These are phyloP conservation scores for Heliangelus exortis DNA, from an alignment of 2,797 vertebrate genomes.

Conservation along the genomic window DNA sequence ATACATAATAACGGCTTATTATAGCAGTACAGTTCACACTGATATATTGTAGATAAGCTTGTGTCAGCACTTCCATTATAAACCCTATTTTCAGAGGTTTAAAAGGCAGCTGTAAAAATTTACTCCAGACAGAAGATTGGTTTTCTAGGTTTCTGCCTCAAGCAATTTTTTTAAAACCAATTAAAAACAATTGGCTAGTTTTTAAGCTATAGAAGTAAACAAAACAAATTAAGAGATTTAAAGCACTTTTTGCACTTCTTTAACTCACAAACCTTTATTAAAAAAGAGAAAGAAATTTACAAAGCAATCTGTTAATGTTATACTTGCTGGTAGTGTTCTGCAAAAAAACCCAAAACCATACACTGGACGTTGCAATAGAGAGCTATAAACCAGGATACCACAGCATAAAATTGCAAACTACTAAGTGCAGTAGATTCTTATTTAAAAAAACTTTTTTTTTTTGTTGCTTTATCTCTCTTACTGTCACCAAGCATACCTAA, in stretches of 20 bases:
- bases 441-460: not conserved
- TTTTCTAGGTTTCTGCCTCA: conserved; percentile 80
- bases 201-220: conserved; percentile 73
- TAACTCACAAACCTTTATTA: conserved; percentile 44
- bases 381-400: not conserved
- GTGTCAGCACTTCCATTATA: conserved; percentile 83
- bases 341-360: not conserved
- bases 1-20: conserved; percentile 93
- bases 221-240: conserved; percentile 70
- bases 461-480: not conserved
- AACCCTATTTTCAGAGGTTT: conserved; percentile 83
- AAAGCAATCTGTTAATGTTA: conserved; percentile 8
- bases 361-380: not conserved
- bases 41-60: conserved; percentile 78
- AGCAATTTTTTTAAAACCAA: conserved; percentile 66
- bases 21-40: conserved; percentile 76
- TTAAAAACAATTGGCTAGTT: conserved; percentile 75
- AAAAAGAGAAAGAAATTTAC: conserved; percentile 15
- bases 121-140: conserved; percentile 79
- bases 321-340: not conserved
- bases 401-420: not conserved
- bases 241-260: conserved; percentile 61
- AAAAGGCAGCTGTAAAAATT: conserved; percentile 84
- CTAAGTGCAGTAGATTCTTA: not conserved
- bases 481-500: not conserved